phyloP scores from a whole-genome alignment of 2,888 invertebrate species.

The Himalopsyche japonica region DNA sequence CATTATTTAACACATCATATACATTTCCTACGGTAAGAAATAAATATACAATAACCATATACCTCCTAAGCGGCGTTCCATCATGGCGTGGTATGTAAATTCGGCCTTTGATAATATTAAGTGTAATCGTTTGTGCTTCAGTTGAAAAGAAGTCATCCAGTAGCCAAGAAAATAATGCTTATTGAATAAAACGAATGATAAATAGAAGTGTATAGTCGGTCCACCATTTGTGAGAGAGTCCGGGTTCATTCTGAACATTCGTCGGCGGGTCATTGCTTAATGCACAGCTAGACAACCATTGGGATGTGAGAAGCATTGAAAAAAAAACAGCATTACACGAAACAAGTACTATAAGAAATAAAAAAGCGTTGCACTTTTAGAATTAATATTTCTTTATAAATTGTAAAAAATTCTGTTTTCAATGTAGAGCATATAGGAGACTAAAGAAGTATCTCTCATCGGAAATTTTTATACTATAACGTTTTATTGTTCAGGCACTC shows the following conservation, averaged over 20 bases:
- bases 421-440: too few species aligned
- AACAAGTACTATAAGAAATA: too few species aligned
- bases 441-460: too few species aligned
- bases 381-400: too few species aligned
- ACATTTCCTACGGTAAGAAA: not conserved
- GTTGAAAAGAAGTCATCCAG: slow-evolving; percentile 35
- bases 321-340: too few species aligned
- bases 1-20: not conserved
- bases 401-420: too few species aligned
- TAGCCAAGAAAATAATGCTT: slow-evolving; percentile 36
- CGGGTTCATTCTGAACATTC: not conserved
- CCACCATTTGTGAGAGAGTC: not conserved
- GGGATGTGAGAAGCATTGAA: not conserved
- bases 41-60: not conserved
- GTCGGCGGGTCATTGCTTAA: not conserved
- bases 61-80: not conserved
- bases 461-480: too few species aligned
- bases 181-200: slow-evolving; percentile 37
- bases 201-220: slow-evolving; percentile 27
- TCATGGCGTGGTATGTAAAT: not conserved
- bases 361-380: too few species aligned
- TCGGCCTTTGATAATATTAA: not conserved
- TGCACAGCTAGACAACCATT: not conserved
- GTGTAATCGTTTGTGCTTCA: not conserved
- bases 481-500: too few species aligned